These are phyloP conservation scores for Spongilla lacustris DNA, from an alignment of 37 sponge, comb jelly and placozoan species.

Conservation along the genomic window DNA sequence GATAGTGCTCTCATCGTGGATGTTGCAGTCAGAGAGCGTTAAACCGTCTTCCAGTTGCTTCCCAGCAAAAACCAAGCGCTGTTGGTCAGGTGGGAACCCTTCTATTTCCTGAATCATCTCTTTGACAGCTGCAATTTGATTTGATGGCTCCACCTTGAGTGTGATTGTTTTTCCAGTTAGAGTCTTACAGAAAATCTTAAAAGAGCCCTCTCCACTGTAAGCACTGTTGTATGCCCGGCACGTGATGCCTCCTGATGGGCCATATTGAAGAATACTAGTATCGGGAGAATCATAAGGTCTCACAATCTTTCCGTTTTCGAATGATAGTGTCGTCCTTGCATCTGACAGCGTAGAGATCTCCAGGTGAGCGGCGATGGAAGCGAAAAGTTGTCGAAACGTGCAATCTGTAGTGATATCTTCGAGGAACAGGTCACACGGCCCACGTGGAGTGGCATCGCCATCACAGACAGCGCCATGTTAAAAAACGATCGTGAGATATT, in stretches of 20 bases:
- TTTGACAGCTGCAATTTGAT: background rate
- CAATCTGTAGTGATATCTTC: background rate
- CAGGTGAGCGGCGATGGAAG: background rate
- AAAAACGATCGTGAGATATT: too few relatives aligned
- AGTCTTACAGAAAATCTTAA: background rate
- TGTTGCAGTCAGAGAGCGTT: background rate
- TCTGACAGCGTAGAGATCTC: background rate
- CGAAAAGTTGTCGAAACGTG: background rate
- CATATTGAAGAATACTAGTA: background rate
- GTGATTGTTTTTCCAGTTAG: background rate
- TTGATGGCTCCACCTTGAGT: background rate
- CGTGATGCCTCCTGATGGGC: background rate
- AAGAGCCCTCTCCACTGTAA: background rate
- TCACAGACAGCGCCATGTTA: background rate
- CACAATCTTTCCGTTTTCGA: background rate
- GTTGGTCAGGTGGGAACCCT: background rate
- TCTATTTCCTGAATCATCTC: background rate
- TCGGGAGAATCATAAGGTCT: background rate
- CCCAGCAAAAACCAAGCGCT: background rate
- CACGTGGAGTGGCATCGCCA: background rate
- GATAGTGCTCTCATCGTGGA: background rate
- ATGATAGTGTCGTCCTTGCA: background rate
- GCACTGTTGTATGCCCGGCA: background rate
- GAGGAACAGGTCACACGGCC: background rate
- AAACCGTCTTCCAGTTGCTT: background rate